A percentile compares a stretch with the other conserved stretches of the same genome.
Conservation (phyloP, 2,888 invertebrate species). For the Himalopsyche kuldschensis region DNA sequence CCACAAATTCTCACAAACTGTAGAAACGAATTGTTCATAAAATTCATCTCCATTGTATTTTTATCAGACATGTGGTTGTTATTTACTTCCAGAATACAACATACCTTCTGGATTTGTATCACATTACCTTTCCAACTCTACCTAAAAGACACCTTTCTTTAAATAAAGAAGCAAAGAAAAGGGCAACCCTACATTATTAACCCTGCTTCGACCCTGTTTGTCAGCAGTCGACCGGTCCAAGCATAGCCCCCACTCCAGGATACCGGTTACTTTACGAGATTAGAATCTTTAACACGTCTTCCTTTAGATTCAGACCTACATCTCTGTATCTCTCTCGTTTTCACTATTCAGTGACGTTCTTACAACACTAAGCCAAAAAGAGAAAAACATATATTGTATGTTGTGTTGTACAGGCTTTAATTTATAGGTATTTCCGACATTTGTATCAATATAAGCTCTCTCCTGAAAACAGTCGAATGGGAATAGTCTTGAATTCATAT, state of each 20-base stretch:
- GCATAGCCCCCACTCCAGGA: not conserved
- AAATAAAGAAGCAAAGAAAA: not conserved
- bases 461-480: too few relatives aligned
- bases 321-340: not conserved
- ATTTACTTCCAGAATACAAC: not conserved
- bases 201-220: not conserved
- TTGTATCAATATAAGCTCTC: too few relatives aligned
- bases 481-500: too few relatives aligned
- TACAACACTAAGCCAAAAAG: not conserved
- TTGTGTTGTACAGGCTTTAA: not conserved
- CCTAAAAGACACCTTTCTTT: not conserved
- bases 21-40: too few relatives aligned
- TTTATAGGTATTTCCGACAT: too few relatives aligned
- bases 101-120: not conserved
- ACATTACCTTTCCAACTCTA: not conserved
- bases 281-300: slow-evolving; percentile 35
- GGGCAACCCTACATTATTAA: not conserved
- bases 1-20: too few relatives aligned
- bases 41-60: too few relatives aligned
- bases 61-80: too few relatives aligned
- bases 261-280: slow-evolving; percentile 31
- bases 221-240: not conserved
- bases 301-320: not conserved
- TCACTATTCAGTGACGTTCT: not conserved
- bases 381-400: not conserved